phyloP scores from a whole-genome alignment of 2,797 vertebrate species.

The Artibeus lituratus region DNA sequence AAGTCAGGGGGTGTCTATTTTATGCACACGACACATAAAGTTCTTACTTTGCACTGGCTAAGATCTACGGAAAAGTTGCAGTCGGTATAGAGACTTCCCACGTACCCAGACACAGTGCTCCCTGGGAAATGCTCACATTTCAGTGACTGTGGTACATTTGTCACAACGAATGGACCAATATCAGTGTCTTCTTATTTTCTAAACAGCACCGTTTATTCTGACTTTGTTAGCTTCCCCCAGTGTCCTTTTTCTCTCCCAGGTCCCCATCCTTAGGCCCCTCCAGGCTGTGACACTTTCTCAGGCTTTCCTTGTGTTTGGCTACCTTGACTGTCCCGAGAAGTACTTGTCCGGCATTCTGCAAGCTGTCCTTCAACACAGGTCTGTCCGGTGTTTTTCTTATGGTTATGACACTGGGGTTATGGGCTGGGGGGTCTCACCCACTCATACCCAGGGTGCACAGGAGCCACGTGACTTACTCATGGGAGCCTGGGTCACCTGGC shows the following conservation, averaged over 20 bases:
- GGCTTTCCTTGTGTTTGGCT: neutral
- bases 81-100: neutral
- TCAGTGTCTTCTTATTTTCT: constrained; percentile 71
- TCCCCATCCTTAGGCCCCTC: neutral
- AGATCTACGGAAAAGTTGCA: neutral
- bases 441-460: neutral
- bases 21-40: no score
- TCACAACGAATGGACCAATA: neutral
- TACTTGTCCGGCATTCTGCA: neutral
- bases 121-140: neutral
- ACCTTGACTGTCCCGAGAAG: neutral
- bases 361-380: neutral
- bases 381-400: neutral
- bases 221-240: neutral
- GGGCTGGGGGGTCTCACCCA: neutral
- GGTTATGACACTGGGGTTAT: neutral
- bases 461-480: neutral
- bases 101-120: neutral
- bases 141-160: no score
- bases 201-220: neutral
- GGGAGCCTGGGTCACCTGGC: neutral
- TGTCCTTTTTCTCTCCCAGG: neutral
- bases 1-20: neutral
- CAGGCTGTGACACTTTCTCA: neutral
- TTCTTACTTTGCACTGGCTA: neutral